Base-by-base conservation (phyloP, 2,888 invertebrate species). In the Epistrophella euchroma region DNA sequence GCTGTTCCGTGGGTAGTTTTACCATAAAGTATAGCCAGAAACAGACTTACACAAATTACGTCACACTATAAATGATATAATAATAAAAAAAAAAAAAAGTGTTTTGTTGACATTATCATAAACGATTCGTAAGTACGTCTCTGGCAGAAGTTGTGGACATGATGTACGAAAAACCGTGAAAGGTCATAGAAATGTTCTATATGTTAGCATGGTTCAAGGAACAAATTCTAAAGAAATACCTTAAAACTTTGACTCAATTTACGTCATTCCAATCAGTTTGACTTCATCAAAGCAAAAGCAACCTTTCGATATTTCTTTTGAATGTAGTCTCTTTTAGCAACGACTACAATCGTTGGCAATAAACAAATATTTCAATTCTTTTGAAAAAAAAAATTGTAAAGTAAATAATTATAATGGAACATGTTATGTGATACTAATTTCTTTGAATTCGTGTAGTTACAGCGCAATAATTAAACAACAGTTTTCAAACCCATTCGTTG, bases 241-340 rank as follows among this genome's bases (percentile, higher is more conserved):
- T 43, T 25, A 43, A 43, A 43, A 62, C 43, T 43, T 43, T 43
- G 25, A 62, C 2, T 28, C 43, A 43, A 62, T 45, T 45, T 64
- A 45, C 64, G 64, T 64, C 64, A 64, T 64, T 17, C 17, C 64
- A 64, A 64, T 32, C 64, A 64, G 45, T 17, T 25, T 64, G 43
- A 64, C 28, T 40, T 22, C 37, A 60, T 40, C 58, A 60, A 56
- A 56, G 56, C 17, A 37, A n/a, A 52, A n/a, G n/a, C 9, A 19
- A 45, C 25, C 28, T 25, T 62, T 43, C 15, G 0, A 62, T 22
- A 60, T 7, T n/a, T 22, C 10, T n/a, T 43, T 25, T 37, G 9
- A 19, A 37, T 22, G 17, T n/a, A n/a, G 32, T 32, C 15, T 37
- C 17, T 4, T 35, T 22, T 0, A 11, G 2, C 37, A 22, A 15